phyloP scores from a whole-genome alignment of 2,797 vertebrate species.

The Bradypodion ventrale region DNA sequence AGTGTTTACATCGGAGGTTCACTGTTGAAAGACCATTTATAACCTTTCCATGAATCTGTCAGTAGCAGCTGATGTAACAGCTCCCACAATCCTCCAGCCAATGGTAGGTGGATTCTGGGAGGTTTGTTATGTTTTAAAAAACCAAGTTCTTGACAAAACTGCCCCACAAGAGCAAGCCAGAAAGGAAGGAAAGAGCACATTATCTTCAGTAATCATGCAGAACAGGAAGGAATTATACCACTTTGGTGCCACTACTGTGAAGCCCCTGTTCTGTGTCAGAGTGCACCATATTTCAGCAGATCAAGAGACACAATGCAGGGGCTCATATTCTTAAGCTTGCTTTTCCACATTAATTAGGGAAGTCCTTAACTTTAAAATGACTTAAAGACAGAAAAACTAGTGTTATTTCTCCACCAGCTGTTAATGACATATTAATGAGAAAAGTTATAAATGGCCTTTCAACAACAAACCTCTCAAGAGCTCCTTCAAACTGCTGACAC shows the following conservation, averaged over 20 bases:
- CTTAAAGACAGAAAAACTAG: no score
- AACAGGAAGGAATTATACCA: neutral
- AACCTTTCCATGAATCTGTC: neutral
- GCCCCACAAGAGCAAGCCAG: no score
- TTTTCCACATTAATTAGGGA: neutral
- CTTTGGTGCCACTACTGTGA: neutral
- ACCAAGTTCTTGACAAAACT: neutral
- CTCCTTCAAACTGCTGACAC: constrained; percentile 49
- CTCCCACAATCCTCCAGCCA: no score
- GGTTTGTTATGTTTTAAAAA: neutral
- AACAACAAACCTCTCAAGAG: constrained; percentile 35
- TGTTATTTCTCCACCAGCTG: neutral
- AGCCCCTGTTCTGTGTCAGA: neutral
- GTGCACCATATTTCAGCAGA: neutral
- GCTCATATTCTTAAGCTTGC: neutral
- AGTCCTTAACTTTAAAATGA: neutral
- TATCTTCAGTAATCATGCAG: neutral
- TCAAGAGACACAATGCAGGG: neutral
- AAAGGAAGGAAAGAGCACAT: neutral
- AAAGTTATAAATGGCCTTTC: constrained; percentile 36
- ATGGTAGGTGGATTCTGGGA: no score
- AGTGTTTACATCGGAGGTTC: constrained; percentile 1
- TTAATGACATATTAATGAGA: neutral
- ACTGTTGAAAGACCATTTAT: constrained; percentile 39
- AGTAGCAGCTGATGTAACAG: no score